Evolutionary conservation across 2,113 vertebrate species (phyloP).

Genomic region (Pao palembangensis): DNA sequence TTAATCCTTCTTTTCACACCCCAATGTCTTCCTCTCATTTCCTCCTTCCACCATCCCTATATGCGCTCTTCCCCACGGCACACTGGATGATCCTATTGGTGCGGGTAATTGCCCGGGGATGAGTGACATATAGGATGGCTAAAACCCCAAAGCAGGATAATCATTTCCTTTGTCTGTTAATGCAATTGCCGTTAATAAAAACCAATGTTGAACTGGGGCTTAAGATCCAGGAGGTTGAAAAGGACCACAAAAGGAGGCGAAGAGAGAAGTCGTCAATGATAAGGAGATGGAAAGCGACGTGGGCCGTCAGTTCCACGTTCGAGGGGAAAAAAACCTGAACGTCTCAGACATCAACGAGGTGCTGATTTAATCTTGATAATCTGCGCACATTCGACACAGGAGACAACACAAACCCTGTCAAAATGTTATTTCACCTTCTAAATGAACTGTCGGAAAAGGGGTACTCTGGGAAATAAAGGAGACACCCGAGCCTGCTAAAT

Average conservation of each 20-base stretch:
- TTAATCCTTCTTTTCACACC: constrained; percentile 55
- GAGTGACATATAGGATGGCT: constrained; percentile 53
- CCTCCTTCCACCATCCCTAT: constrained; percentile 35
- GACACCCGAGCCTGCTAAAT: neutral
- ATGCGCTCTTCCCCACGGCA: constrained; percentile 28
- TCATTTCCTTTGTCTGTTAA: constrained; percentile 40
- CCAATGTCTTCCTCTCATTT: constrained; percentile 8
- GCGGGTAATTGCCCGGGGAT: constrained; percentile 58
- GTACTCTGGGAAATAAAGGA: constrained; percentile 5
- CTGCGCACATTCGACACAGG: neutral
- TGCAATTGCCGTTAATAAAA: constrained; percentile 28
- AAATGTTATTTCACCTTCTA: neutral
- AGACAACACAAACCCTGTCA: no score
- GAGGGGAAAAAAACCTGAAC: neutral
- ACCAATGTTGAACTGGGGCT: constrained; percentile 2
- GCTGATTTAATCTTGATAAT: neutral
- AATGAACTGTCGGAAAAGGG: neutral
- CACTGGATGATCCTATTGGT: constrained; percentile 22
- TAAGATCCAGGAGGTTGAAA: constrained; percentile 12
- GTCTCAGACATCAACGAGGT: neutral
- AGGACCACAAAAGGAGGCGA: constrained; percentile 27
- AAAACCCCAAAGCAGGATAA: constrained; percentile 47
- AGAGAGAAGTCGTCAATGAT: constrained; percentile 36
- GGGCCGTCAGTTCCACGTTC: neutral
- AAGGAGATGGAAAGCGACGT: constrained; percentile 14